Evolutionary conservation across 2,113 vertebrate genomes (phyloP).

Genomic region (Melanerpes aurifrons): DNA sequence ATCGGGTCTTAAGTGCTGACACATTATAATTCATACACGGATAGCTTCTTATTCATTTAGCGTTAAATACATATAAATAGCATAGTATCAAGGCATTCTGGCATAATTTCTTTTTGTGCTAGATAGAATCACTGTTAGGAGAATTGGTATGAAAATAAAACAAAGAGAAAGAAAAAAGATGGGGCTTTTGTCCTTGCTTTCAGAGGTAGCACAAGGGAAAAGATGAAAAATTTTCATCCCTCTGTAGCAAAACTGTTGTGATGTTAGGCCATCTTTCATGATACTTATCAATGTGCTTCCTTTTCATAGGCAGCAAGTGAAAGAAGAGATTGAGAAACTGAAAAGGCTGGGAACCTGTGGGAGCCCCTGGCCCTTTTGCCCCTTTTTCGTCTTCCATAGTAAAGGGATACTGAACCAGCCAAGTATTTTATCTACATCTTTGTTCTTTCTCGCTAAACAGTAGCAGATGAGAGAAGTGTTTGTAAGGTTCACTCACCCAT

Average conservation of each 20-base stretch:
- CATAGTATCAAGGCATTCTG: neutral
- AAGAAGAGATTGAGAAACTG: neutral
- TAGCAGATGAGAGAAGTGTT: neutral
- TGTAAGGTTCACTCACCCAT: neutral
- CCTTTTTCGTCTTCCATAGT: neutral
- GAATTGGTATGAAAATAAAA: neutral
- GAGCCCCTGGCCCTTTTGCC: neutral
- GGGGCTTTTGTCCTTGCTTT: neutral
- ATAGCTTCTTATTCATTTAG: constrained; percentile 3
- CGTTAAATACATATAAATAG: neutral
- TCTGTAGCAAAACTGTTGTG: neutral
- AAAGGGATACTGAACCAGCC: neutral
- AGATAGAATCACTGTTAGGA: neutral
- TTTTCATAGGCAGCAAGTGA: neutral
- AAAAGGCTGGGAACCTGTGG: neutral
- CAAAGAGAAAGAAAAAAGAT: neutral
- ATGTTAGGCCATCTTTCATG: neutral
- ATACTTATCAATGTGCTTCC: neutral
- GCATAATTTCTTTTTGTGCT: neutral
- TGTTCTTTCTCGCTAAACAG: neutral
- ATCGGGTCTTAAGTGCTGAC: neutral
- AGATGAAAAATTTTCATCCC: neutral
- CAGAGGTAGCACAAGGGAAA: neutral
- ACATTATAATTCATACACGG: neutral
- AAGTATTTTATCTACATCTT: neutral